phyloP scores from a whole-genome alignment of 2,797 vertebrate genomes.

The Calcarius lapponicus region DNA sequence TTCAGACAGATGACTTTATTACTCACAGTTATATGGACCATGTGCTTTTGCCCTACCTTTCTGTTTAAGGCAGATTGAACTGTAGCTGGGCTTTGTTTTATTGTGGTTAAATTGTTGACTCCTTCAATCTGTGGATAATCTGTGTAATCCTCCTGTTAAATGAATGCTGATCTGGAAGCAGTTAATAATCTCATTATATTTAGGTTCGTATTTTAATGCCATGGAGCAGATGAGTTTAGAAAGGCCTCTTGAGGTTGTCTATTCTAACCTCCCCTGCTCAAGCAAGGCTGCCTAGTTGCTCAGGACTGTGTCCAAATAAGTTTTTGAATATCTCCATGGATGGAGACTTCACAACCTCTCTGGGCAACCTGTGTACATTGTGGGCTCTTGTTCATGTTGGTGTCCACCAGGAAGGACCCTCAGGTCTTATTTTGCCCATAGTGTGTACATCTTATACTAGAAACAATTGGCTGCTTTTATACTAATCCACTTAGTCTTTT shows the following conservation, averaged over 20 bases:
- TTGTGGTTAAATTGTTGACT: neutral
- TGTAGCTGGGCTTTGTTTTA: neutral
- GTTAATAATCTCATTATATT: neutral
- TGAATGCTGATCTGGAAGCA: neutral
- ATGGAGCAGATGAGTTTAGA: neutral
- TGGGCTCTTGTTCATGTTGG: neutral
- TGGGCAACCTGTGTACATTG: neutral
- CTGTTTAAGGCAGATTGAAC: neutral
- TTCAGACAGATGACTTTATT: neutral
- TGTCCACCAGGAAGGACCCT: neutral
- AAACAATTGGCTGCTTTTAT: neutral
- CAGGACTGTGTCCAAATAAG: neutral
- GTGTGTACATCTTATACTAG: neutral
- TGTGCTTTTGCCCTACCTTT: neutral
- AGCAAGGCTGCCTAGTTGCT: neutral
- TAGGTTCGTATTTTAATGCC: neutral
- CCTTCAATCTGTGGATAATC: neutral
- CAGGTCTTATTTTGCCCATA: neutral
- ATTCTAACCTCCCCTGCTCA: neutral
- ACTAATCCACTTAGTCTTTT: neutral
- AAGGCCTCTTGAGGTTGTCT: neutral
- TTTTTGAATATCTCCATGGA: neutral
- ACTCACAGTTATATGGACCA: neutral
- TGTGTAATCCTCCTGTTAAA: neutral
- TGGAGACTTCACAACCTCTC: neutral